Evolutionary conservation across 2,797 vertebrate species (phyloP).

Genomic region (Vipera ursinii): DNA sequence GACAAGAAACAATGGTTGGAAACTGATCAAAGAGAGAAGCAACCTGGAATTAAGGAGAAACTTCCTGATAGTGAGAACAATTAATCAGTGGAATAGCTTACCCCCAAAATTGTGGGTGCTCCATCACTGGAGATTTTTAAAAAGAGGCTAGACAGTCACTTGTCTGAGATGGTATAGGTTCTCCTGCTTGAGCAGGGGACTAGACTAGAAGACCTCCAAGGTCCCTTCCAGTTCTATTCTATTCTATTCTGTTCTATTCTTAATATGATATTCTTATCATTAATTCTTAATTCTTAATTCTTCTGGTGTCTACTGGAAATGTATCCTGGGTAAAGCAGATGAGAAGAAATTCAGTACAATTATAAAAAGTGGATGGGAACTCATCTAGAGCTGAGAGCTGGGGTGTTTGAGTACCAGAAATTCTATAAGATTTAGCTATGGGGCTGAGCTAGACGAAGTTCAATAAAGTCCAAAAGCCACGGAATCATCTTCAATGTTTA

Average conservation of each 20-base stretch:
- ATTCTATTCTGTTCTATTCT: background rate
- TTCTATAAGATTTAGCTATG: background rate
- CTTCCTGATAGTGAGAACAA: too few relatives aligned
- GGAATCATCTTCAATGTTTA: background rate
- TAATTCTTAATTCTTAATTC: background rate
- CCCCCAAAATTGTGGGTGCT: too few relatives aligned
- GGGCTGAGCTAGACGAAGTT: background rate
- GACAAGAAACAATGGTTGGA: too few relatives aligned
- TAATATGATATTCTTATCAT: background rate
- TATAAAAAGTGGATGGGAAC: background rate
- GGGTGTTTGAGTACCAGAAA: background rate
- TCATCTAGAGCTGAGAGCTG: background rate
- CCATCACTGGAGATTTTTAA: too few relatives aligned
- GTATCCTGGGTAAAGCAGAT: background rate
- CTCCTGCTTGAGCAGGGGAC: too few relatives aligned
- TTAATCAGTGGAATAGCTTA: too few relatives aligned
- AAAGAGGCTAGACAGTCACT: too few relatives aligned
- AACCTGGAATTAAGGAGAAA: too few relatives aligned
- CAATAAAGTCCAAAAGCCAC: background rate
- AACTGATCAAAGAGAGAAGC: too few relatives aligned
- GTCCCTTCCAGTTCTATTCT: too few relatives aligned
- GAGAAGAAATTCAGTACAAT: background rate
- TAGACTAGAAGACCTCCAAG: too few relatives aligned
- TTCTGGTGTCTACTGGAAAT: background rate
- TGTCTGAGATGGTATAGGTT: too few relatives aligned